These are phyloP conservation scores for Hippocampus abdominalis DNA, from an alignment of 2,113 vertebrate species.

Conservation along the genomic window DNA sequence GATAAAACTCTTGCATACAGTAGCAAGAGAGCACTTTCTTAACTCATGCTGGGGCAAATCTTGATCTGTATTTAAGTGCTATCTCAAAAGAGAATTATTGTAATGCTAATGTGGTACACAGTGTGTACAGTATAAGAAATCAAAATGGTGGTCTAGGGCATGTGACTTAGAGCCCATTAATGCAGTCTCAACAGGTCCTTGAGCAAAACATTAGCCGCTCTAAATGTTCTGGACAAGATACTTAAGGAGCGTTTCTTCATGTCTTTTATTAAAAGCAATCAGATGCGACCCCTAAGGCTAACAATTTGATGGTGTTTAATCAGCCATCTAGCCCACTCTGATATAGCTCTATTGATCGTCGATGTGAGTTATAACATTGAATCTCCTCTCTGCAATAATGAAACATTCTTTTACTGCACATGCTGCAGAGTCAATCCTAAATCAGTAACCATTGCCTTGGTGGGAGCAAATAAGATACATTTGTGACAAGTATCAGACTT, in stretches of 20 bases:
- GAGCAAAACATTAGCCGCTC: not conserved
- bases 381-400: not conserved
- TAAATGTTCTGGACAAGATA: not conserved
- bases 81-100: not conserved
- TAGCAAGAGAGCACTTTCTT: not conserved
- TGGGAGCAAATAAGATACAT: no score
- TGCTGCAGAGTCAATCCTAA: no score
- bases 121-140: not conserved
- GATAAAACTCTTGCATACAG: no score
- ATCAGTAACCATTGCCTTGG: no score
- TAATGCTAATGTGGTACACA: not conserved
- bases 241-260: not conserved
- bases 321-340: not conserved
- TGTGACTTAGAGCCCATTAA: not conserved
- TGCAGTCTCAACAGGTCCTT: not conserved
- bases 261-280: conserved; percentile 6
- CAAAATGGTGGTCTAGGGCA: not conserved
- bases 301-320: not conserved
- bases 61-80: not conserved
- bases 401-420: not conserved
- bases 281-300: not conserved
- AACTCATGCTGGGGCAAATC: not conserved
- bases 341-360: not conserved
- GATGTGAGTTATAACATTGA: not conserved
- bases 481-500: no score